Evolutionary conservation across 2,888 invertebrate genomes (phyloP).

Genomic region (Junonia oenone): DNA sequence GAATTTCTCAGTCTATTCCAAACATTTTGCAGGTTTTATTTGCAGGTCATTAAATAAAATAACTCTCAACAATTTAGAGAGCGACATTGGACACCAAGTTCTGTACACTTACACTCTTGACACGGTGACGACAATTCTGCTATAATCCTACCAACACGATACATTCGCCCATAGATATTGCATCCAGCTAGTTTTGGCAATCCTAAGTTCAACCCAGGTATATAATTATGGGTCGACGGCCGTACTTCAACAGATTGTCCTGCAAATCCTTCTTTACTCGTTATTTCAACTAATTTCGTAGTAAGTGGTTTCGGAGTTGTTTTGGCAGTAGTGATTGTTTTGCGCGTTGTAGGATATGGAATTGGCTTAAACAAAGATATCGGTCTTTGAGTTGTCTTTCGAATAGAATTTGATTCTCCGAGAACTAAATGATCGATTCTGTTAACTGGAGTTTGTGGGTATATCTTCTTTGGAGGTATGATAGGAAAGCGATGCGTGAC

Average conservation of each 20-base stretch:
- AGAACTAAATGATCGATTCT: constrained; percentile 68
- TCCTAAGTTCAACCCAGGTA: constrained; percentile 62
- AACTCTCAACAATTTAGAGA: constrained; percentile 75
- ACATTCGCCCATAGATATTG: constrained; percentile 94
- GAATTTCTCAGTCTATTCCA: neutral
- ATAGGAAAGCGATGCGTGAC: constrained; percentile 45
- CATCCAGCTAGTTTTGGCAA: constrained; percentile 90
- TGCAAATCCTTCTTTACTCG: constrained; percentile 33
- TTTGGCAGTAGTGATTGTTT: constrained; percentile 22
- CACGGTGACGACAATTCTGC: constrained; percentile 90
- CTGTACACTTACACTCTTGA: constrained; percentile 91
- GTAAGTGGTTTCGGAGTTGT: constrained; percentile 33
- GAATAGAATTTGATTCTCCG: constrained; percentile 65
- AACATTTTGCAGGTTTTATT: neutral
- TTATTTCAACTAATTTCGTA: constrained; percentile 32
- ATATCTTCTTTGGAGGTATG: constrained; percentile 42
- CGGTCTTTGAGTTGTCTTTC: constrained; percentile 45
- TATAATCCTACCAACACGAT: constrained; percentile 89
- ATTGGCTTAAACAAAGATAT: constrained; percentile 31
- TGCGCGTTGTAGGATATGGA: constrained; percentile 28
- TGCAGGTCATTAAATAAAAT: no score
- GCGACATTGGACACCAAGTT: constrained; percentile 90
- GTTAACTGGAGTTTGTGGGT: constrained; percentile 47
- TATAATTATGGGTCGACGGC: constrained; percentile 34
- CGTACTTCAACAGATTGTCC: constrained; percentile 36